Evolutionary conservation across 2,797 vertebrate species (phyloP), one percentile per base, ranked within the genome.

Genomic region (Emys orbicularis): DNA sequence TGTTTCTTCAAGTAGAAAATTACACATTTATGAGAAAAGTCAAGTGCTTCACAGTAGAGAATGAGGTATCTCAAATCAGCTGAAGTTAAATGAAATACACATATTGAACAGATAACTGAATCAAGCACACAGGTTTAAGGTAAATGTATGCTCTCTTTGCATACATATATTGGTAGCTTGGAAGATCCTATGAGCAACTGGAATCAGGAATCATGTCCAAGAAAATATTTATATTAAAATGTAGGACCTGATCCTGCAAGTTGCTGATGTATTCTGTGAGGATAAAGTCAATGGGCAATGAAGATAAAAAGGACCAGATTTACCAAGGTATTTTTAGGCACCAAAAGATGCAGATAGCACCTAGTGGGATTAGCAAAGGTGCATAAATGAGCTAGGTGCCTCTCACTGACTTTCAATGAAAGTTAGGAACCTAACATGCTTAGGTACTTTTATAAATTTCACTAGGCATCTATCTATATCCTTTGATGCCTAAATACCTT

Each of bases 1-100:
- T 96, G 97, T 96, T 98, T 97, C 95, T 97, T 97, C 97, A 94
- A 98, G 97, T 95, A 97, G 97, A 98, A 98, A 98, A 98, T 98
- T 98, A 98, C 97, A 97, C 97, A 98, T 98, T 97, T 97, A 94
- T 98, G 98, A 96, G 94, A 97, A 98, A 98, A 98, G 85, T 79
- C 94, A 94, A 97, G 93, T 96, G 88, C 59, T 94, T 98, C 84
- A 95, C 95, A 93, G 86, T 95, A 92, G 96, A 95, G 79, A 96
- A 79, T 72, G 81, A 95, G 87, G 82, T 97, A 88, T 96, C 97
- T 97, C 89, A 98, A 97, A 98, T 97, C 94, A 97, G 86, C 93
- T 96, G 93, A 98, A 97, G 90, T 94, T 95, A 95, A 79, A 11
- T 95, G 93, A 97, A 97, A 97, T 97, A 96, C 95, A 95, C 95